These are phyloP conservation scores for Drosophila diplacantha DNA, from an alignment of 2,888 invertebrate genomes.

Conservation along the genomic window DNA sequence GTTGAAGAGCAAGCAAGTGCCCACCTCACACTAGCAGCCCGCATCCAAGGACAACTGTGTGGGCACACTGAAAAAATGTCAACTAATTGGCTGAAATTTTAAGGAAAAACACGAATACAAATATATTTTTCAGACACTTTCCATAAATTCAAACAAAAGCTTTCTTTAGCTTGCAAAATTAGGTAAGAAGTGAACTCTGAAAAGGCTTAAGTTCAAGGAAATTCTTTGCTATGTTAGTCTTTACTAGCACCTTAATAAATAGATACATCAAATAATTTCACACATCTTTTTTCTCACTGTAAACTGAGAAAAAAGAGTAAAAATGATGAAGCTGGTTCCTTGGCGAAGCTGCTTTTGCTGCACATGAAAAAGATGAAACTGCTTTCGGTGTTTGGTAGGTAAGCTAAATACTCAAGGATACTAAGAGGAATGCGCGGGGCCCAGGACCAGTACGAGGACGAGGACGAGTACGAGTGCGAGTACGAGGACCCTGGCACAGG, in stretches of 20 bases:
- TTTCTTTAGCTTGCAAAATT: not conserved
- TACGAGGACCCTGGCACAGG: constrained; percentile 19
- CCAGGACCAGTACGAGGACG: not conserved
- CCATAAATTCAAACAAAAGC: not conserved
- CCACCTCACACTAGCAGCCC: constrained; percentile 42
- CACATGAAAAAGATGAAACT: constrained; percentile 67
- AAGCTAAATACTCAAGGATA: constrained; percentile 42
- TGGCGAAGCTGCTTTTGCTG: constrained; percentile 41
- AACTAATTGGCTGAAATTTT: not conserved
- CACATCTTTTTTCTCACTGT: constrained; percentile 15
- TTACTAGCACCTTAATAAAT: not conserved
- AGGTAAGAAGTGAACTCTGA: not conserved
- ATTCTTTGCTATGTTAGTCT: not conserved
- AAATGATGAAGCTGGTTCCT: constrained; percentile 61
- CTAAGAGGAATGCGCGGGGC: not conserved
- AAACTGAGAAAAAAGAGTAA: constrained; percentile 49
- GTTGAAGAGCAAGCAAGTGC: constrained; percentile 55
- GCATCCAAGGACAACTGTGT: constrained; percentile 38
- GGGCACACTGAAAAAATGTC: constrained; percentile 18
- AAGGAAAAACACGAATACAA: not conserved
- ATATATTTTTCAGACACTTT: not conserved
- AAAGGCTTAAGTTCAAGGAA: not conserved
- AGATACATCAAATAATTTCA: too few relatives aligned
- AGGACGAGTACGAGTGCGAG: constrained; percentile 11
- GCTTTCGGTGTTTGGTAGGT: constrained; percentile 46